Conservation (phyloP, 2,113 vertebrate genomes). For the Xenopus tropicalis region DNA sequence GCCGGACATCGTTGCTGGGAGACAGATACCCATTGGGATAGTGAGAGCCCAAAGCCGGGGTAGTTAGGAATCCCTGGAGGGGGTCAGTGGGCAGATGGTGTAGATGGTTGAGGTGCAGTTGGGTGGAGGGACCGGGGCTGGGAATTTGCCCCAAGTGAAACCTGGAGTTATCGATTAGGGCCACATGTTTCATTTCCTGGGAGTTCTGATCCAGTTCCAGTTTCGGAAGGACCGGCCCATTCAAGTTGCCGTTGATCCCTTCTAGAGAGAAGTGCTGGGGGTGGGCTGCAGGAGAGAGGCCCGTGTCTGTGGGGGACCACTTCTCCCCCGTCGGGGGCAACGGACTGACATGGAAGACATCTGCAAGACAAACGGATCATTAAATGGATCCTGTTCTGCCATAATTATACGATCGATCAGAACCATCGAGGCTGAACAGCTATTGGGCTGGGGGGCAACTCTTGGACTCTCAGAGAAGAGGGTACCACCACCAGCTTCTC, state of each 20-base stretch:
- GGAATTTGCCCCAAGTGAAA: neutral
- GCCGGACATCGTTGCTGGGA: neutral
- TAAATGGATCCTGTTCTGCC: too few relatives aligned
- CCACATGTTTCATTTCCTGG: neutral
- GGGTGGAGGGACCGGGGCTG: neutral
- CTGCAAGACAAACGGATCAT: neutral
- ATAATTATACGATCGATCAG: too few relatives aligned
- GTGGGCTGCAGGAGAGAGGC: neutral
- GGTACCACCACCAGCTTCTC: too few relatives aligned
- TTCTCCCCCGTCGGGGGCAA: neutral
- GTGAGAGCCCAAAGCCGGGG: too few relatives aligned
- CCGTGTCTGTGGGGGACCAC: constrained; percentile 18
- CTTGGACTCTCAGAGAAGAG: too few relatives aligned
- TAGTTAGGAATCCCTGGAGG: neutral
- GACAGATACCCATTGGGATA: neutral
- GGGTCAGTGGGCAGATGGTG: neutral
- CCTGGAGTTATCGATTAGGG: neutral
- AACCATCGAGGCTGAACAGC: too few relatives aligned
- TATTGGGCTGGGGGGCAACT: too few relatives aligned
- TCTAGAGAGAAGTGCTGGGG: neutral
- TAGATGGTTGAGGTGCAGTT: neutral
- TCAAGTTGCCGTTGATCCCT: neutral
- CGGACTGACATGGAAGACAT: neutral
- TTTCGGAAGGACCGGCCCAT: neutral
- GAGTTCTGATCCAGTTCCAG: neutral